These are phyloP conservation scores for Sinella curviseta DNA, from an alignment of 1,140 invertebrate genomes.

Conservation along the genomic window DNA sequence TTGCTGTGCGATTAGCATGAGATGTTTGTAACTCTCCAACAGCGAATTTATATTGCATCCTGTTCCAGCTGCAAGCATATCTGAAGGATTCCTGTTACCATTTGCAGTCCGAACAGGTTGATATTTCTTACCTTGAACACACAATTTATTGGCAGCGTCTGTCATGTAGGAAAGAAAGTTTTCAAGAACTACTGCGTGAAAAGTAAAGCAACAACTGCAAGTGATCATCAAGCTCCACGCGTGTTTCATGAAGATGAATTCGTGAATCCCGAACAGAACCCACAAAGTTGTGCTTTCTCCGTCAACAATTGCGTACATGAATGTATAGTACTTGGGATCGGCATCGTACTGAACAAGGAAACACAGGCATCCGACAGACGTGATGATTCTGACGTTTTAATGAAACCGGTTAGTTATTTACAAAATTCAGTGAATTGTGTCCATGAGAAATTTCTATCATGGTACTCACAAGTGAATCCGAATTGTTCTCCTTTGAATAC, in stretches of 20 bases:
- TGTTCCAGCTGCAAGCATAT: background rate
- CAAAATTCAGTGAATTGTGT: background rate
- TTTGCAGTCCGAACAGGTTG: background rate
- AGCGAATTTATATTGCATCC: background rate
- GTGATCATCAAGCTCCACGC: background rate
- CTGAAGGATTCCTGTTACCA: background rate
- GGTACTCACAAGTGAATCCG: background rate
- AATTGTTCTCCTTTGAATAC: background rate
- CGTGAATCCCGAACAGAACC: background rate
- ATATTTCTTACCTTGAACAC: background rate
- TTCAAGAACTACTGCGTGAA: background rate
- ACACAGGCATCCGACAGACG: background rate
- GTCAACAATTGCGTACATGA: background rate
- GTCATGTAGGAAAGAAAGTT: background rate
- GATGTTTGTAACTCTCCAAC: background rate
- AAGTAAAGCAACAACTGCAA: background rate
- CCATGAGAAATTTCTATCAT: no score
- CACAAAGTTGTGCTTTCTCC: background rate
- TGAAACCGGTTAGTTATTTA: background rate
- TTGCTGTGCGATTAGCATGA: background rate
- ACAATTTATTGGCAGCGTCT: background rate
- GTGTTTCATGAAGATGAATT: background rate
- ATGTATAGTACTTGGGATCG: slow-evolving; percentile 6
- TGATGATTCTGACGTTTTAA: background rate
- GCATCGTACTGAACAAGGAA: slow-evolving; percentile 2